Base-by-base conservation (phyloP, 2,113 vertebrate genomes). In the Pelecanoides urinatrix region DNA sequence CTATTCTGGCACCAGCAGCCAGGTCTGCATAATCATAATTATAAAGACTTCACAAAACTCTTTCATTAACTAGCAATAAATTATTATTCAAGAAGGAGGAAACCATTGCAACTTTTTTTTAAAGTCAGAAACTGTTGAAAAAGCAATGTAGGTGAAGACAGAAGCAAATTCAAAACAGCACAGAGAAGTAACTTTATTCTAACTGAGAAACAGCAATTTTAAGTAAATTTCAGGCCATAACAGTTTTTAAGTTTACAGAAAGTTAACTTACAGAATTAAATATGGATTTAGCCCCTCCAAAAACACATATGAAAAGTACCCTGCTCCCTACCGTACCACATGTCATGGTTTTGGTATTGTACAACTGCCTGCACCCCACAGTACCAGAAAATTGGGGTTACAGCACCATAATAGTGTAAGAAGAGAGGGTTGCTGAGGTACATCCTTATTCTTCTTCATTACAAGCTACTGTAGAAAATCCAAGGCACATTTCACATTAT, bases 1-100 rank as follows among this genome's bases (percentile, higher is more conserved):
- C 95, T 72, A 93, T 98, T 87, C 97, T 96, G 7, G 98, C 98
- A 18, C 98, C 97, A 5, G 98, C 97, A 4, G 98, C 98, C 77
- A 98, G 97, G 32, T 98, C 98, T 98, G 63, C 13, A 68, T 42
- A 83, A 83, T n/a, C n/a, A 42, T 56, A 55, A 55, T n/a, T 9
- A 87, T 88, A 27, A 92, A 75, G 40, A 68, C 11, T 36, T 75
- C 44, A 80, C 11, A 47, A 67, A 17, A 38, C 6, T 67, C n/a
- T 53, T 76, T 50, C 32, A 53, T 34, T 71, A 86, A 58, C n/a
- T 62, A 75, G 53, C 58, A 79, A 83, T 8, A 91, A 79, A 65
- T 65, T 53, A n/a, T 61, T 73, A 67, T 80, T 83, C 79, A 72
- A 86, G 38, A 82, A 78, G 52, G 6, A 63, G 23, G 7, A 80